A percentile compares a stretch with the other conserved stretches of the same genome.
Evolutionary conservation across 2,797 vertebrate genomes (phyloP).

Genomic region (Acipenser oxyrinchus): DNA sequence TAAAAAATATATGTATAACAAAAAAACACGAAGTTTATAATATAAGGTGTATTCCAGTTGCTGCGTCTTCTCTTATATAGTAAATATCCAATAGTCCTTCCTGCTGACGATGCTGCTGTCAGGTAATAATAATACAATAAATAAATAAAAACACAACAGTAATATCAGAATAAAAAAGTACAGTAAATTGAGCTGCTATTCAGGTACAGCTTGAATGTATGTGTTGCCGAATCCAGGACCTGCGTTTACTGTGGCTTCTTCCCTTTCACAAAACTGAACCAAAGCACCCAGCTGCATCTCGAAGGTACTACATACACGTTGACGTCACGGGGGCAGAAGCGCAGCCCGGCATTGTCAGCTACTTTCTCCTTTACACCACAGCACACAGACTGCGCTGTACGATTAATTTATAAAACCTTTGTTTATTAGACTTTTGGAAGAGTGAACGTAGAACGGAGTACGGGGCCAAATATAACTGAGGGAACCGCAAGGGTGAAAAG

Average conservation of each 20-base stretch:
- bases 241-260: neutral
- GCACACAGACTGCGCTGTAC: too few species aligned
- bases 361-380: too few species aligned
- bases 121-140: too few species aligned
- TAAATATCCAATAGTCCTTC: neutral
- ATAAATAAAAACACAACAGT: too few species aligned
- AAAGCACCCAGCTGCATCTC: neutral
- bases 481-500: too few species aligned
- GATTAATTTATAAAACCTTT: too few species aligned
- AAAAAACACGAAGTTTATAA: slow-evolving; percentile 2
- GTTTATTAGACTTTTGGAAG: too few species aligned
- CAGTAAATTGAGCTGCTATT: neutral
- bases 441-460: too few species aligned
- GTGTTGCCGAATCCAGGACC: neutral
- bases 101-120: neutral
- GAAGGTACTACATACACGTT: neutral
- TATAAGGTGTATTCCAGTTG: neutral
- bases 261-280: slow-evolving; percentile 1
- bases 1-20: slow-evolving; percentile 2
- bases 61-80: neutral
- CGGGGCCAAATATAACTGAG: too few species aligned
- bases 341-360: neutral
- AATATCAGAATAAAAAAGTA: neutral
- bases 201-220: neutral
- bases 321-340: slow-evolving; percentile 1